Evolutionary conservation across 2,797 vertebrate species (phyloP).

Genomic region (Myioborus miniatus): DNA sequence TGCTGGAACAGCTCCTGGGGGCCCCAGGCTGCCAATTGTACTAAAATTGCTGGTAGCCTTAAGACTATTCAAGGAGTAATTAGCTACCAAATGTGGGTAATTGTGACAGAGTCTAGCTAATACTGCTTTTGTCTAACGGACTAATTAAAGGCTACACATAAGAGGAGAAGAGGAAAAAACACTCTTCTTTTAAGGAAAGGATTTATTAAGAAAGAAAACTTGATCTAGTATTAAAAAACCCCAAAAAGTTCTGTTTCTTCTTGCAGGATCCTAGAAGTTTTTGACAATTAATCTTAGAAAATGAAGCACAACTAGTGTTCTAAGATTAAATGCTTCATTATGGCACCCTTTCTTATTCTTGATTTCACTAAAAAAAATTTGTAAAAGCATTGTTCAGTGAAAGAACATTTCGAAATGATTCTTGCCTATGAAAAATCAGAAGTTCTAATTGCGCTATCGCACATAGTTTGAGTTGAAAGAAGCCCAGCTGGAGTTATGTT

Average conservation of each 20-base stretch:
- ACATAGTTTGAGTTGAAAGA: neutral
- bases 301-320: neutral
- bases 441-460: neutral
- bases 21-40: slow-evolving; percentile 42
- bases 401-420: neutral
- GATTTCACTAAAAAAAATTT: neutral
- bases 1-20: slow-evolving; percentile 61
- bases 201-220: neutral
- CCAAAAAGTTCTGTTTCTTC: neutral
- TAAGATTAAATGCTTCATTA: neutral
- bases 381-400: neutral
- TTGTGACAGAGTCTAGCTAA: slow-evolving; percentile 50
- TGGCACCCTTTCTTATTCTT: neutral
- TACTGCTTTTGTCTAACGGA: slow-evolving; percentile 14
- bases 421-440: neutral
- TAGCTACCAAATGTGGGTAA: slow-evolving; percentile 56
- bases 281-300: neutral
- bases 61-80: slow-evolving; percentile 58
- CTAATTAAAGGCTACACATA: slow-evolving; percentile 33
- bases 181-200: neutral
- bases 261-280: neutral
- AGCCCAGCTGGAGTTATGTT: neutral
- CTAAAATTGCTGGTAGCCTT: slow-evolving; percentile 51
- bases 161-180: neutral
- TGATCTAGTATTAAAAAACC: neutral